These are phyloP conservation scores for Spisula solida DNA, from an alignment of 2,888 invertebrate species.

Conservation along the genomic window DNA sequence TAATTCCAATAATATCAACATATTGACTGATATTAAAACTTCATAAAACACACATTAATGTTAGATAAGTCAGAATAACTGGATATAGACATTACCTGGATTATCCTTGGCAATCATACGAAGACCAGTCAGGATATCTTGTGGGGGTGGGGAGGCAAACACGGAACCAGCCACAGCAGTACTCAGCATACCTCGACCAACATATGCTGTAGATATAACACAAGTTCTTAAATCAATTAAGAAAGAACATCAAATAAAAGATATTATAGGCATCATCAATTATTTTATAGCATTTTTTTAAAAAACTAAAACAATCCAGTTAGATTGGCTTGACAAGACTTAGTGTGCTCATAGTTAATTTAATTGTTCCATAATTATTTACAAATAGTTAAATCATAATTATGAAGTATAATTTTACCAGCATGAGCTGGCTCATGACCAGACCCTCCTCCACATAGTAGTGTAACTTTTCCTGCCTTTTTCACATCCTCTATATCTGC, in stretches of 20 bases:
- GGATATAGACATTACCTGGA: constrained; percentile 72
- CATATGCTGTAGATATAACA: constrained; percentile 90
- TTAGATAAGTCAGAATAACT: too few species aligned
- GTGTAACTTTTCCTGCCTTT: constrained; percentile 88
- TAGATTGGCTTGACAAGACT: too few species aligned
- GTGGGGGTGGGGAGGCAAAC: constrained; percentile 93
- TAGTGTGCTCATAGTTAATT: too few species aligned
- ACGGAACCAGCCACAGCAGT: constrained; percentile 93
- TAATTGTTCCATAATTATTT: too few species aligned
- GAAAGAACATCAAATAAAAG: neutral
- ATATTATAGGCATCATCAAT: too few species aligned
- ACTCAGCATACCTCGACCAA: constrained; percentile 94
- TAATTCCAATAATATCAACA: too few species aligned
- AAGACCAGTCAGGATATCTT: constrained; percentile 91
- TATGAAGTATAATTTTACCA: constrained; percentile 78
- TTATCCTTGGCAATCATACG: constrained; percentile 89
- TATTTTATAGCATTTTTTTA: too few species aligned
- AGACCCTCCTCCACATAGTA: constrained; percentile 93
- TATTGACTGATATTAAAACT: too few species aligned
- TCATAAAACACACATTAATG: too few species aligned
- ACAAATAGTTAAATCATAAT: neutral
- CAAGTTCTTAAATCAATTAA: neutral
- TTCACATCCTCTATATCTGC: constrained; percentile 88
- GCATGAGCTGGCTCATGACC: constrained; percentile 93
- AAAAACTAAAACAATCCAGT: too few species aligned